Evolutionary conservation across 2,888 invertebrate species (phyloP), one percentile per base, ranked within the genome.

Genomic region (Amblyteles armatorius): DNA sequence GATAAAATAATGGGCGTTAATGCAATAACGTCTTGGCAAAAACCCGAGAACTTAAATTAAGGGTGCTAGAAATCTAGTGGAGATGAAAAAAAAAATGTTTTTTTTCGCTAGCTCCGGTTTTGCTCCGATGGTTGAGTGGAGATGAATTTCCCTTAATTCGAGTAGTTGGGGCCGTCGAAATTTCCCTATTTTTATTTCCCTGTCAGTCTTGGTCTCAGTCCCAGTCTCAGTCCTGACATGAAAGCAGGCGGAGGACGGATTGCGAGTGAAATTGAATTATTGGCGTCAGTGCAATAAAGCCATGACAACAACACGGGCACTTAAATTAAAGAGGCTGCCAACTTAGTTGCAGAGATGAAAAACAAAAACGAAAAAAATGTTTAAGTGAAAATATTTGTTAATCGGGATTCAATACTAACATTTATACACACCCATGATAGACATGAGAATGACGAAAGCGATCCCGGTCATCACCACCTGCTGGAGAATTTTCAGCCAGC

Each of bases 401-500:
- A 78, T 82, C 48, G 69, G 78, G 78, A 55, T 67, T 50, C 65
- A 84, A 87, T 89, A 91, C 90, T 90, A 90, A 91, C 90, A 87
- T 91, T 89, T 89, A 87, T 89, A 91, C 94, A 91, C 91, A 94
- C 95, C 94, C 93, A 95, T 93, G 67, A 95, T 90, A 52, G 94
- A 94, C 88, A 97, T 95, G 90, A 98, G 96, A 92, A 98, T 96
- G 36, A 97, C 97, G 84, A 98, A 94, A 93, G 97, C 95, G 33
- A 94, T 48, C 11, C 88, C 91, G 77, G 94, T 93, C 36, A 88
- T 86, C 79, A 97, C 94, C 40, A 98, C 94, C 90, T 97, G 96
- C 91, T 98, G 97, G 36, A 97, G 95, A 85, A 97, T 94, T 94
- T 96, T 96, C 85, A 97, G 94, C 91, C 96, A 95, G 92, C 95